Percentiles rank a stretch among this genome's conserved stretches.
Evolutionary conservation across 2,888 invertebrate species (phyloP).

Genomic region (Drosophila antonietae): DNA sequence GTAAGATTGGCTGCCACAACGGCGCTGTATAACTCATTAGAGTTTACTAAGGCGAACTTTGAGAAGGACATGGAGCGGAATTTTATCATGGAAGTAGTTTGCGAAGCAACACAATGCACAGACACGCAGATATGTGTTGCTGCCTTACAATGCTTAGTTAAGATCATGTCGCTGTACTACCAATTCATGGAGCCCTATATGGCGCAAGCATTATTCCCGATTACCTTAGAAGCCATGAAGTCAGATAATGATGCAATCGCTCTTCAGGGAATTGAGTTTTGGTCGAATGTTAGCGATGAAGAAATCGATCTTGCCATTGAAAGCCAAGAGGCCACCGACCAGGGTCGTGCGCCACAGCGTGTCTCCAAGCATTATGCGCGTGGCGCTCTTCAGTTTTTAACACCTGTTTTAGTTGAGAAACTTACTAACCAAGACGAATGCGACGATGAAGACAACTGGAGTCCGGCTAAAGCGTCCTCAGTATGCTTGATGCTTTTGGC

Average conservation of each 20-base stretch:
- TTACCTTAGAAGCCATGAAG: conserved; percentile 99
- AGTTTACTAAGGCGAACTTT: conserved; percentile 99
- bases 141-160: conserved; percentile 98
- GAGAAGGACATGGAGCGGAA: conserved; percentile 98
- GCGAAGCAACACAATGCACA: conserved; percentile 97
- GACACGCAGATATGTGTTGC: conserved; percentile 97
- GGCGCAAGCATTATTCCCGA: conserved; percentile 98
- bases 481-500: conserved; percentile 99
- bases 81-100: conserved; percentile 99
- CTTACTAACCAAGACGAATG: conserved; percentile 98
- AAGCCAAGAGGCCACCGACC: conserved; percentile 96
- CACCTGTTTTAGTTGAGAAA: conserved; percentile 96
- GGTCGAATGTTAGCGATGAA: conserved; percentile 99
- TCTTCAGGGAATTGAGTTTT: conserved; percentile 99
- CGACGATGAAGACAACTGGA: conserved; percentile 99
- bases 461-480: conserved; percentile 99
- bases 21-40: conserved; percentile 97
- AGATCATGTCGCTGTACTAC: conserved; percentile 99
- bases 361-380: conserved; percentile 99
- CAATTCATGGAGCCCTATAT: conserved; percentile 99
- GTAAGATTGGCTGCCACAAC: conserved; percentile 98
- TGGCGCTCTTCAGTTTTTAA: conserved; percentile 97
- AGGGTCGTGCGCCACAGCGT: conserved; percentile 95
- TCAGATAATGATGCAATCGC: conserved; percentile 98
- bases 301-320: conserved; percentile 98